Base-by-base conservation (phyloP, 30 jellyfish, hydroid and myxozoan species). In the Turritopsis rubra region DNA sequence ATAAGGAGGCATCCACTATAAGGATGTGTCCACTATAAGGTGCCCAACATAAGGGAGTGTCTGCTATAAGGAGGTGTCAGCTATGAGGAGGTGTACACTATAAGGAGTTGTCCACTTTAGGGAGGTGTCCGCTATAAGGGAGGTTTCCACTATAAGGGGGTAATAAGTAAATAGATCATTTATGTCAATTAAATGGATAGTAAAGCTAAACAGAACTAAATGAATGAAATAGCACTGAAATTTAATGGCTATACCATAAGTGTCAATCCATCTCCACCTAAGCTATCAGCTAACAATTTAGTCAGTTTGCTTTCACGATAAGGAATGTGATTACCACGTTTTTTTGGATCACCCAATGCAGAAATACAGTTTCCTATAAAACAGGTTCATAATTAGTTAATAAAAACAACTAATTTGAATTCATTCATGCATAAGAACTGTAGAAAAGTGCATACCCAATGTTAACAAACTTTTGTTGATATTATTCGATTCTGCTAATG, bases 201-300 rank as follows among this genome's bases (percentile, higher is more conserved):
- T 41, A 3, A 41, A 41, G 60, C 5, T 41, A 41, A 41, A 41
- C 60, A 41, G 13, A 41, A 41, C n/a, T n/a, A n/a, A n/a, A n/a
- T n/a, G n/a, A n/a, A n/a, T n/a, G n/a, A n/a, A n/a, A n/a, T n/a
- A n/a, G n/a, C n/a, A n/a, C n/a, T n/a, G n/a, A n/a, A n/a, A n/a
- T n/a, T n/a, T n/a, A n/a, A n/a, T n/a, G 13, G 60, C 13, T 41
- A 30, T 65, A 93, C 99, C 99, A 93, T 93, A 20, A 93, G 73
- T n/a, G 99, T 88, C 66, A 66, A 93, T 24, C 99, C 99, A 72
- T 93, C 99, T 27, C 99, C 99, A 16, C 99, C 99, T 72, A 93
- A 87, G 65, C 96, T 88, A 54, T 93, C 99, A 53, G 99, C 96
- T 54, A 93, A 79, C 20, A 93, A 82, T 75, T 85, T 93, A 7